Conservation (phyloP, 2,797 vertebrate species). For the Pampus argenteus region DNA sequence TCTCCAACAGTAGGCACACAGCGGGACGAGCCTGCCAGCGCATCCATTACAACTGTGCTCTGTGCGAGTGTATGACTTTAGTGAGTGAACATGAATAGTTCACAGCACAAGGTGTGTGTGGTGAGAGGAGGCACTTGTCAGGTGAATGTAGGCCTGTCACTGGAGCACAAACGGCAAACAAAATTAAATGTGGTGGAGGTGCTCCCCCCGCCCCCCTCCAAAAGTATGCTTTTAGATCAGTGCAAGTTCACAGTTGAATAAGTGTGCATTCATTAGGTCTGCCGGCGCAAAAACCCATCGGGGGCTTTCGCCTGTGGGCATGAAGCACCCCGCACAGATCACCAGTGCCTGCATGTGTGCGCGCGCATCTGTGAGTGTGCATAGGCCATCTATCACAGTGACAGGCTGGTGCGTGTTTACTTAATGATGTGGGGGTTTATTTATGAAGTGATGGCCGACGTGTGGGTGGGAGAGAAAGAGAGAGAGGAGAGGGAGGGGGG, state of each 20-base stretch:
- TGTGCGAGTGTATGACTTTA: slow-evolving; percentile 26
- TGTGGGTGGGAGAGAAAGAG: slow-evolving; percentile 57
- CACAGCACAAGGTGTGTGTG: slow-evolving; percentile 17
- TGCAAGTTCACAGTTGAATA: slow-evolving; percentile 36
- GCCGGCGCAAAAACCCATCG: slow-evolving; percentile 32
- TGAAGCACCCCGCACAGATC: slow-evolving; percentile 43
- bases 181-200: too few relatives aligned
- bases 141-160: slow-evolving; percentile 28
- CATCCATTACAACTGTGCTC: slow-evolving; percentile 60
- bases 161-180: too few relatives aligned
- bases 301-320: slow-evolving; percentile 60
- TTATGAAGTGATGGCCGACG: slow-evolving; percentile 80
- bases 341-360: slow-evolving; percentile 9
- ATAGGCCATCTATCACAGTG: slow-evolving; percentile 77
- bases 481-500: slow-evolving; percentile 32
- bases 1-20: slow-evolving; percentile 38
- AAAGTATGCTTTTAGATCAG: slow-evolving; percentile 23
- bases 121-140: slow-evolving; percentile 29
- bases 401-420: slow-evolving; percentile 80
- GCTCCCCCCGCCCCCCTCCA: too few relatives aligned
- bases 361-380: slow-evolving; percentile 40
- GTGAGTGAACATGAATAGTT: slow-evolving; percentile 14
- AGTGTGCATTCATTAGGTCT: slow-evolving; percentile 47
- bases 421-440: slow-evolving; percentile 84
- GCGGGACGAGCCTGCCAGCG: slow-evolving; percentile 36